Base-by-base conservation (phyloP, 2,797 vertebrate genomes). In the Remorina albescens region DNA sequence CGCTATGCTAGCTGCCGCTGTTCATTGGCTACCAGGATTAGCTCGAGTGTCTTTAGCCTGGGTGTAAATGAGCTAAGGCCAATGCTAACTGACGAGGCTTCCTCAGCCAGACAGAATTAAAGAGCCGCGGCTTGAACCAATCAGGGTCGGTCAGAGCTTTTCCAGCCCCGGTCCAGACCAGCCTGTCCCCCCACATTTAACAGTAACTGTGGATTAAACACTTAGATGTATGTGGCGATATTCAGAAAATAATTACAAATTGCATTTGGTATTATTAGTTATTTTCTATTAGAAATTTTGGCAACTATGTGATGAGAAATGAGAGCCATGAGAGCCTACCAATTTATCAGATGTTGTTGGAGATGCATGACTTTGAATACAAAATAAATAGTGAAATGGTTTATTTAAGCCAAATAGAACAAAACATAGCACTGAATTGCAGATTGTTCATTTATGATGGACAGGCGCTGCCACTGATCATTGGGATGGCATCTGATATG, bases 401-500 rank as follows among this genome's bases (percentile, higher is more conserved):
- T 41, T 5, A 21, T 47, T 46, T n/a, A 30, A 36, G 28, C n/a
- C n/a, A n/a, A n/a, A n/a, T n/a, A n/a, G n/a, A n/a, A n/a, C n/a
- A n/a, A n/a, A n/a, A n/a, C n/a, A n/a, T n/a, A n/a, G n/a, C n/a
- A n/a, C n/a, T n/a, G n/a, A n/a, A n/a, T n/a, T n/a, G n/a, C n/a
- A n/a, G n/a, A n/a, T n/a, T n/a, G n/a, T n/a, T n/a, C n/a, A n/a
- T 82, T 66, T 16, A 6, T 15, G 16, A 44, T 79, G 8, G 78
- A 13, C 54, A 93, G 90, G 80, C 71, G 42, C 49, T 15, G 36
- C 65, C 66, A n/a, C 34, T 72, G 39, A 65, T 18, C 16, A 85
- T 68, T 58, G 82, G 62, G 78, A 97, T 97, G 96, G 95, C 96
- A 7, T 96, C 95, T 0, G 97, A 98, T n/a, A 83, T 76, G 18